These are phyloP conservation scores for Ptychodera flava DNA, from an alignment of 35 echinoderm and acorn worm species.

Conservation along the genomic window DNA sequence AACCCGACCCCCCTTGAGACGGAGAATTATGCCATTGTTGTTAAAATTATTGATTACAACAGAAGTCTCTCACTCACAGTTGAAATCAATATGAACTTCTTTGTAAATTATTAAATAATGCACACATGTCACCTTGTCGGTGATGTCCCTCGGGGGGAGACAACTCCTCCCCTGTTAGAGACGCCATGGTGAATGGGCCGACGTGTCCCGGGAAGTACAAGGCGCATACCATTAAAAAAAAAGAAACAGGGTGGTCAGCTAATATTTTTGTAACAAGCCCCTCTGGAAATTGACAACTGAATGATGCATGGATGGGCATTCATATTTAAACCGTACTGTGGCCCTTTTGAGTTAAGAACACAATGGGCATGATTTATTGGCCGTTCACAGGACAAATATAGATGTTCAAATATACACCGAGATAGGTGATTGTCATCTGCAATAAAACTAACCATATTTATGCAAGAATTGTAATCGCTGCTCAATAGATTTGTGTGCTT, in stretches of 20 bases:
- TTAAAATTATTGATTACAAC: not conserved
- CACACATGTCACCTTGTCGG: not conserved
- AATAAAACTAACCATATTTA: not conserved
- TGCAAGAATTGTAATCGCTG: not conserved
- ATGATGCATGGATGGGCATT: not conserved
- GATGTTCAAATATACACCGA: not conserved
- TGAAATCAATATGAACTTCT: not conserved
- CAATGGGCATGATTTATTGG: not conserved
- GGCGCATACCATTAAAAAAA: no score
- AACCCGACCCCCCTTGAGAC: not conserved
- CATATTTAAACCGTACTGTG: not conserved
- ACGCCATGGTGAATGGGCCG: not conserved
- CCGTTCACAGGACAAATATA: not conserved
- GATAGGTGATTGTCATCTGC: not conserved
- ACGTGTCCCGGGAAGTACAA: no score
- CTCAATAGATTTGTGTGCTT: not conserved
- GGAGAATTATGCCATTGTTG: not conserved
- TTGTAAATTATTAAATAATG: not conserved
- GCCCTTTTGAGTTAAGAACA: not conserved
- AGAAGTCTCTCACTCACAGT: not conserved
- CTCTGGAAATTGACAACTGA: not conserved
- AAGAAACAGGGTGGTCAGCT: not conserved
- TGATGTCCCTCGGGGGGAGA: not conserved
- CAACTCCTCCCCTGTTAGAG: not conserved
- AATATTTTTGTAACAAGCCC: not conserved